Conservation (phyloP, 2,797 vertebrate species). For the Xerus rutilus region DNA sequence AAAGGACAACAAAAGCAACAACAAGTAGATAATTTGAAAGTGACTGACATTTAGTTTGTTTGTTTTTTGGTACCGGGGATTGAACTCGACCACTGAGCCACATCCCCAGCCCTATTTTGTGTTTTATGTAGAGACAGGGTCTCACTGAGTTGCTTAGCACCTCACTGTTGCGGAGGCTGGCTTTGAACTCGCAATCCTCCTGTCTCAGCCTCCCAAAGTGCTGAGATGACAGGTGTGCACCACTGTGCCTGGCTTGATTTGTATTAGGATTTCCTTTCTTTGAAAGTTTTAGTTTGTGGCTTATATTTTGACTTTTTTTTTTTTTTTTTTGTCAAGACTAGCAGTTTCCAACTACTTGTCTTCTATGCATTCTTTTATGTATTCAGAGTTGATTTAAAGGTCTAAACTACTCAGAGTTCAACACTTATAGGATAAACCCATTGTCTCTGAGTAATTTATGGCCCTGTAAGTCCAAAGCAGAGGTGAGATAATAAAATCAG, state of each 20-base stretch:
- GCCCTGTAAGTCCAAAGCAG: neutral
- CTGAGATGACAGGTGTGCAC: no score
- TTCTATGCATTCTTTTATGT: constrained; percentile 14
- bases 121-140: no score
- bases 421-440: neutral
- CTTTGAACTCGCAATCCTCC: no score
- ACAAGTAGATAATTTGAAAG: neutral
- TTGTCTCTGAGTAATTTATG: neutral
- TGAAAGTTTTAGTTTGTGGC: neutral
- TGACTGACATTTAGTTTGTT: neutral
- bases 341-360: neutral
- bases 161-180: no score
- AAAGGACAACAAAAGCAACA: neutral
- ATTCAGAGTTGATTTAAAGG: constrained; percentile 36
- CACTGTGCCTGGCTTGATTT: neutral
- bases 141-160: no score
- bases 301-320: neutral
- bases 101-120: no score
- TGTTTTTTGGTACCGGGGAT: no score
- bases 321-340: neutral
- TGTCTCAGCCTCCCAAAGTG: no score
- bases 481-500: neutral
- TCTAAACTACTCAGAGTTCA: neutral
- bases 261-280: neutral
- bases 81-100: no score